Evolutionary conservation across 2,797 vertebrate genomes (phyloP).

Genomic region (Chromobotia macracanthus): DNA sequence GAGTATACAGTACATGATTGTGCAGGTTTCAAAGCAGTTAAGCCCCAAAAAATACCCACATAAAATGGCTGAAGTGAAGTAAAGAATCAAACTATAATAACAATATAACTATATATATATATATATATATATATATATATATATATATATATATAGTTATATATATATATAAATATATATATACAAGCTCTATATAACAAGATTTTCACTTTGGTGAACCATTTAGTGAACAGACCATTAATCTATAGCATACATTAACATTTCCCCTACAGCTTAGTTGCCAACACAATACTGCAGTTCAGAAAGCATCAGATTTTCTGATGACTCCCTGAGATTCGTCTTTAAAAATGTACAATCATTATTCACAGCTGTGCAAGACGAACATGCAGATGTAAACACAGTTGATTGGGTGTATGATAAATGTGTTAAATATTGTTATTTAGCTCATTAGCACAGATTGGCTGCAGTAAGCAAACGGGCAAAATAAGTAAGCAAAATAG

Average conservation of each 20-base stretch:
- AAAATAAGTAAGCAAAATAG: too few relatives aligned
- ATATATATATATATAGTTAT: too few relatives aligned
- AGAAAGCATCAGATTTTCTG: not conserved
- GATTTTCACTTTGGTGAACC: too few relatives aligned
- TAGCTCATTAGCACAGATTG: conserved; percentile 31
- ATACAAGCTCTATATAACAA: too few relatives aligned
- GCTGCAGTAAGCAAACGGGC: conserved; percentile 17
- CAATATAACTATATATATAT: too few relatives aligned
- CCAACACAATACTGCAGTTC: not conserved
- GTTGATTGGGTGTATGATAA: conserved; percentile 27
- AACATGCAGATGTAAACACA: conserved; percentile 27
- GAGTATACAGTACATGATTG: conserved; percentile 15
- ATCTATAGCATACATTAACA: conserved; percentile 17
- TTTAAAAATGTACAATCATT: conserved; percentile 18
- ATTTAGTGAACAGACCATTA: conserved; percentile 41
- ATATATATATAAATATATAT: too few relatives aligned
- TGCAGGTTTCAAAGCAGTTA: conserved; percentile 30
- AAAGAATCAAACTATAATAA: too few relatives aligned
- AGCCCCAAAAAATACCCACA: not conserved
- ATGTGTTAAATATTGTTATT: not conserved
- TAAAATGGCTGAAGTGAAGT: not conserved
- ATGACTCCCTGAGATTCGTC: not conserved
- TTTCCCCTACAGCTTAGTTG: not conserved
- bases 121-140: too few relatives aligned
- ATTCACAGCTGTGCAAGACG: not conserved